phyloP scores from a whole-genome alignment of 2,888 invertebrate genomes.

The Neoitamus cyanurus region DNA sequence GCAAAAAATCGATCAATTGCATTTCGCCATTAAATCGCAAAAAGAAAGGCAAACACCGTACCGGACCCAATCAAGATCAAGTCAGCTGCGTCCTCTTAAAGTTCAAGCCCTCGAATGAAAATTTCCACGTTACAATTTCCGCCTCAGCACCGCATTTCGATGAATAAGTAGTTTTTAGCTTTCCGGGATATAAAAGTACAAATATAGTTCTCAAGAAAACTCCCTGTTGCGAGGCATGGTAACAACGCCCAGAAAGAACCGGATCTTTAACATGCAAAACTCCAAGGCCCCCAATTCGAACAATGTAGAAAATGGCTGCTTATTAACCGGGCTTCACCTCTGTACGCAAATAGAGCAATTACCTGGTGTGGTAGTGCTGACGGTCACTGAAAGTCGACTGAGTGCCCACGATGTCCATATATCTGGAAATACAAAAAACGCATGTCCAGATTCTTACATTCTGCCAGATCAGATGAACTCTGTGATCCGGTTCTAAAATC shows the following conservation, averaged over 20 bases:
- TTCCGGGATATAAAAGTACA: neutral
- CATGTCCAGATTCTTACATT: neutral
- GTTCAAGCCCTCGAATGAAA: neutral
- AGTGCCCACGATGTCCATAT: neutral
- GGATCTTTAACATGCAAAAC: neutral
- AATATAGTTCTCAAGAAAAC: neutral
- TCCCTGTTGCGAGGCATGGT: neutral
- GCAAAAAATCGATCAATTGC: neutral
- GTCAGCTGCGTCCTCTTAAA: neutral
- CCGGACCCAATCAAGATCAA: neutral
- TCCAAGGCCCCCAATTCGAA: neutral
- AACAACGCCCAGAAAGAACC: slow-evolving; percentile 4
- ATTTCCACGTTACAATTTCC: neutral
- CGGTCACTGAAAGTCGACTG: neutral
- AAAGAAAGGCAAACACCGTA: neutral
- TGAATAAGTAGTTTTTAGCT: neutral
- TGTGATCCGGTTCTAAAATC: neutral
- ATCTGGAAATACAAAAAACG: neutral
- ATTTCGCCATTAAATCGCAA: neutral
- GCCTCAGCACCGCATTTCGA: neutral
- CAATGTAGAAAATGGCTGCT: neutral
- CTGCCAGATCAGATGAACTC: neutral
- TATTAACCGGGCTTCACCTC: neutral
- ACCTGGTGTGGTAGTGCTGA: neutral
- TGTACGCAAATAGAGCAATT: neutral